Percentiles rank a stretch among this genome's conserved stretches.
Evolutionary conservation across 2,113 vertebrate genomes (phyloP).

Genomic region (Circaetus cinerascens): DNA sequence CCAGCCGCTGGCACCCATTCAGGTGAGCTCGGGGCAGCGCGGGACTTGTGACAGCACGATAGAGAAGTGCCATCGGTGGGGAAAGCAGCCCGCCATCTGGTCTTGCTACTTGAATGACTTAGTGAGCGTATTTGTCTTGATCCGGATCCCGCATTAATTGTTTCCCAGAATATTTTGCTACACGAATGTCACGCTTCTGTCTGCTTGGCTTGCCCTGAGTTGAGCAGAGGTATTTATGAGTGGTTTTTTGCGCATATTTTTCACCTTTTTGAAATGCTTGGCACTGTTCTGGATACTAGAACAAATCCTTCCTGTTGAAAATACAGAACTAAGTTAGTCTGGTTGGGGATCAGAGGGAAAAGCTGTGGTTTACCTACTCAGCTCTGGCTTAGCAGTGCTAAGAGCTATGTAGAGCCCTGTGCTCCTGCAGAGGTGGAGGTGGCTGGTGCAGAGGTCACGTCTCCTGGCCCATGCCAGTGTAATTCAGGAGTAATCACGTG

Average conservation of each 20-base stretch:
- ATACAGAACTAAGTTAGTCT: not conserved
- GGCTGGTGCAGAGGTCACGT: not conserved
- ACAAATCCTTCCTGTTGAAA: conserved; percentile 23
- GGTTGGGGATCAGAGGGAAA: not conserved
- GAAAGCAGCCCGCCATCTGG: not conserved
- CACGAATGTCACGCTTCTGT: not conserved
- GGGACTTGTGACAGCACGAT: not conserved
- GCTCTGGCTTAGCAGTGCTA: not conserved
- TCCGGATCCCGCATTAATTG: not conserved
- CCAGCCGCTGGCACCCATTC: not conserved
- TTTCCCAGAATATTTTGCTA: conserved; percentile 9
- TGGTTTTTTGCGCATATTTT: conserved; percentile 1
- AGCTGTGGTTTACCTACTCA: not conserved
- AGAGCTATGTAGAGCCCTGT: not conserved
- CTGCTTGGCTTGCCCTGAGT: not conserved
- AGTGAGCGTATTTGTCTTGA: not conserved
- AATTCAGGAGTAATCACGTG: not conserved
- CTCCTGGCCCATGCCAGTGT: accelerated
- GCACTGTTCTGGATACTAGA: not conserved
- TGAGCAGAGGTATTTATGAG: conserved; percentile 46
- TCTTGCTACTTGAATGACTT: not conserved
- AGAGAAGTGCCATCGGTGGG: not conserved
- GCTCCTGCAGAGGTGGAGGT: not conserved
- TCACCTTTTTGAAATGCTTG: conserved; percentile 46
- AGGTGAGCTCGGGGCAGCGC: not conserved